Conservation (phyloP, 1,140 invertebrate species). For the Bombus confusus region DNA sequence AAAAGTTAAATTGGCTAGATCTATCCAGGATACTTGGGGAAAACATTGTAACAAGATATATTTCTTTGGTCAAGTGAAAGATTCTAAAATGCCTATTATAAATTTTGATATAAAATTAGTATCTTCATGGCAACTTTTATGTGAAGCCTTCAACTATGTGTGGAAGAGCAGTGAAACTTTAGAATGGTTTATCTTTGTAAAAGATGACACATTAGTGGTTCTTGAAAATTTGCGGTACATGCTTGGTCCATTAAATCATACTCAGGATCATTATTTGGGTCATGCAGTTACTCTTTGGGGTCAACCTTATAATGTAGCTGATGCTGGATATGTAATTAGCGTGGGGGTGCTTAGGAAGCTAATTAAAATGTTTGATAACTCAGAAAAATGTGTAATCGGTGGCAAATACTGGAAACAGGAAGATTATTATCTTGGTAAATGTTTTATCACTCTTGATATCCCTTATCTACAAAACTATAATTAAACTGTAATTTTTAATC, state of each 20-base stretch:
- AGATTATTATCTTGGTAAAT: conserved; percentile 83
- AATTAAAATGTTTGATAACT: conserved; percentile 75
- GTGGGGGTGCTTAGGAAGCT: conserved; percentile 75
- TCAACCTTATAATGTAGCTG: conserved; percentile 81
- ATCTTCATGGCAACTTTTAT: conserved; percentile 82
- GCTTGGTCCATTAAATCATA: conserved; percentile 76
- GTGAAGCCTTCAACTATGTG: conserved; percentile 77
- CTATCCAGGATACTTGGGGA: conserved; percentile 78
- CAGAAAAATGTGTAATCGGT: conserved; percentile 77
- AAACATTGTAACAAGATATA: conserved; percentile 76
- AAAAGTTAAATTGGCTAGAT: conserved; percentile 70
- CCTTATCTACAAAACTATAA: not conserved
- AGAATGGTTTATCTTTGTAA: conserved; percentile 82
- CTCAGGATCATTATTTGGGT: conserved; percentile 81
- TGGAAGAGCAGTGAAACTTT: conserved; percentile 63
- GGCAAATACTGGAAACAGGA: conserved; percentile 84
- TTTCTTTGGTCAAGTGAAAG: conserved; percentile 71
- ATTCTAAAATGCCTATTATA: conserved; percentile 67
- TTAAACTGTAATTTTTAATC: not conserved
- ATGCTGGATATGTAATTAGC: conserved; percentile 83
- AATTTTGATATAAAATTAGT: conserved; percentile 73
- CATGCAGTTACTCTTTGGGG: conserved; percentile 82
- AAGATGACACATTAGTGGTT: conserved; percentile 82
- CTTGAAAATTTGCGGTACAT: conserved; percentile 81
- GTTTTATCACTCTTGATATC: not conserved